phyloP scores from a whole-genome alignment of 2,113 vertebrate species.

The Castor canadensis region DNA sequence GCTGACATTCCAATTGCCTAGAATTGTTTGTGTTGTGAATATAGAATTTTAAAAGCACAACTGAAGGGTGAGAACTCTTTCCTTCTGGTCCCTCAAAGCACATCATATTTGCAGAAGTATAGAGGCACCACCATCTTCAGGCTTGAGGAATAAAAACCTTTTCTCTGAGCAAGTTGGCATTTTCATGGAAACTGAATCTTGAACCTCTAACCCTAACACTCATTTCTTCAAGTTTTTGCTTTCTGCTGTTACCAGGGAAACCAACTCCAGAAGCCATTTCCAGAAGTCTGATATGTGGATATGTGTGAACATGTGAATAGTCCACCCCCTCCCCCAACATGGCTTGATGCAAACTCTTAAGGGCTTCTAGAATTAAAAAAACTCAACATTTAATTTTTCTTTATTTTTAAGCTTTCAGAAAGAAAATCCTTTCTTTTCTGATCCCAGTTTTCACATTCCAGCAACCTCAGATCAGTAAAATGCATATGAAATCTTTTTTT shows the following conservation, averaged over 20 bases:
- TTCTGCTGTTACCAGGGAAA: constrained; percentile 61
- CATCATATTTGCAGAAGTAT: background rate
- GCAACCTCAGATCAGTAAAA: constrained; percentile 21
- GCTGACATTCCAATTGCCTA: background rate
- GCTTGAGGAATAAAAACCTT: background rate
- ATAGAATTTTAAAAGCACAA: background rate
- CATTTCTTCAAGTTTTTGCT: constrained; percentile 34
- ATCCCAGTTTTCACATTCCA: background rate
- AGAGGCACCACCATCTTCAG: background rate
- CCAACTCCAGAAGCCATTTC: constrained; percentile 48
- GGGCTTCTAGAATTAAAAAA: constrained; percentile 28
- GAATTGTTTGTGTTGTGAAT: background rate
- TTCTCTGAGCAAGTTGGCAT: constrained; percentile 22
- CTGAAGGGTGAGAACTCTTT: background rate
- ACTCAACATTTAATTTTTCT: background rate
- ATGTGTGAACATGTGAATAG: constrained; percentile 18
- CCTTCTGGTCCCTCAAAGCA: background rate
- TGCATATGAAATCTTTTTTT: background rate
- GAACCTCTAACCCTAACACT: constrained; percentile 8
- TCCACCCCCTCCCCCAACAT: background rate
- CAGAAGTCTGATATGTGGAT: constrained; percentile 18
- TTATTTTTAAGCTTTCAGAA: too few relatives aligned
- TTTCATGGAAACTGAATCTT: constrained; percentile 32
- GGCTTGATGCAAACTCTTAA: constrained; percentile 15
- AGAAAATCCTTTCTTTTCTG: constrained; percentile 56